These are phyloP conservation scores for Metallyticus violacea DNA, from an alignment of 2,888 invertebrate species.

Conservation along the genomic window DNA sequence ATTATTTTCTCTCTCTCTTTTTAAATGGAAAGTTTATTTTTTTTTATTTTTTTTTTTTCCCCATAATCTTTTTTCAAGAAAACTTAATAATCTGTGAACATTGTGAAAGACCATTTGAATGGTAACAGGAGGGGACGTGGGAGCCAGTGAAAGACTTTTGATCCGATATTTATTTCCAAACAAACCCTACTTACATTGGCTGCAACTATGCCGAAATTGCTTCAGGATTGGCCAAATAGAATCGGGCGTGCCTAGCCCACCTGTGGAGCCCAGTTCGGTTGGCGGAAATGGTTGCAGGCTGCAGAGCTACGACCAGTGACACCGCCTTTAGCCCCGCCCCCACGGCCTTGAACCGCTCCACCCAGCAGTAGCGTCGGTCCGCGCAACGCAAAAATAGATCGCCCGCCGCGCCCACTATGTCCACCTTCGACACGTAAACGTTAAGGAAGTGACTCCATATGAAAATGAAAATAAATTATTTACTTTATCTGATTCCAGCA, in stretches of 20 bases:
- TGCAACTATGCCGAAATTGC: not conserved
- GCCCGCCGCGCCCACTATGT: not conserved
- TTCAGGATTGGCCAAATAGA: not conserved
- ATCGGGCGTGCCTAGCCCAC: not conserved
- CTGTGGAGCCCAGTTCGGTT: not conserved
- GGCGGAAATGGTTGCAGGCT: slow-evolving; percentile 33
- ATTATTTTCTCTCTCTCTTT: too few relatives aligned
- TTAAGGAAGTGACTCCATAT: too few relatives aligned
- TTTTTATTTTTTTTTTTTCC: too few relatives aligned
- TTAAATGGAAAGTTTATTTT: too few relatives aligned
- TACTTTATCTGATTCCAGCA: too few relatives aligned
- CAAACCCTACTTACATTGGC: not conserved
- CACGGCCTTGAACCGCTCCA: slow-evolving; percentile 26
- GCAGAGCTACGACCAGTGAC: slow-evolving; percentile 31
- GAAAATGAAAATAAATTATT: too few relatives aligned
- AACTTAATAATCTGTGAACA: not conserved
- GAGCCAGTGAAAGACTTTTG: not conserved
- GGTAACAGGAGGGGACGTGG: not conserved
- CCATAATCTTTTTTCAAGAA: too few relatives aligned
- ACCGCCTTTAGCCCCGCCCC: slow-evolving; percentile 23
- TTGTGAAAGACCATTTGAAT: not conserved
- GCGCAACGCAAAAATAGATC: slow-evolving; percentile 22
- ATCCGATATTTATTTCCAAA: too few relatives aligned
- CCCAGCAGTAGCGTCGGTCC: not conserved
- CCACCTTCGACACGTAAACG: too few relatives aligned